Percentiles rank a stretch among this genome's conserved stretches.
Conservation (phyloP, 2,797 vertebrate species). For the Distichodus sexfasciatus region DNA sequence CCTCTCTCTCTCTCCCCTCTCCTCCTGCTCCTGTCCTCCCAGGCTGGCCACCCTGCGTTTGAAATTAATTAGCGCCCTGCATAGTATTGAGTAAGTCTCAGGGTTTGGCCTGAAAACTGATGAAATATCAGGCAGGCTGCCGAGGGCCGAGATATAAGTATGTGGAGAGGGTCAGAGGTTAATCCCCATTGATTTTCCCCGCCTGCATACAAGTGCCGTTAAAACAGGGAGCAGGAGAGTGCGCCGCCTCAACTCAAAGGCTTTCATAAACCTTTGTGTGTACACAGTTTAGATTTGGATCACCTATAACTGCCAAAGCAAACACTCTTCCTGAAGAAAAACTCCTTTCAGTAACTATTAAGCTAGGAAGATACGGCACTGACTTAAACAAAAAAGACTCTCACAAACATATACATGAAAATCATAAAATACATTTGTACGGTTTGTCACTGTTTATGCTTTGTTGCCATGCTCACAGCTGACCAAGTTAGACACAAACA, state of each 20-base stretch:
- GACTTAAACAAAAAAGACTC: too few relatives aligned
- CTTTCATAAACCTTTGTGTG: constrained; percentile 19
- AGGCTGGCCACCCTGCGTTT: constrained; percentile 60
- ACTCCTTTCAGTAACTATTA: too few relatives aligned
- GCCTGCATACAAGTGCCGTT: constrained; percentile 70
- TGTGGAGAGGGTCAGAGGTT: constrained; percentile 81
- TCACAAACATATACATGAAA: too few relatives aligned
- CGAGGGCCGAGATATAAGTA: constrained; percentile 84
- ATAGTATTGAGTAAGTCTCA: constrained; percentile 80
- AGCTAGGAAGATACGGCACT: too few relatives aligned
- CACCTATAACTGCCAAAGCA: not conserved
- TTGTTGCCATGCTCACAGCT: too few relatives aligned
- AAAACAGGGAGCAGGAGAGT: constrained; percentile 2
- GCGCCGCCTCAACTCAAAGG: not conserved
- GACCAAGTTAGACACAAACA: too few relatives aligned
- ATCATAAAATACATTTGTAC: too few relatives aligned
- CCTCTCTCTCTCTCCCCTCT: too few relatives aligned
- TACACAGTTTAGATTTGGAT: constrained; percentile 2
- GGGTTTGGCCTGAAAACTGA: constrained; percentile 80
- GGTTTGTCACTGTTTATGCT: too few relatives aligned
- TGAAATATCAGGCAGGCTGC: constrained; percentile 82
- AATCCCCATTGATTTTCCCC: constrained; percentile 84
- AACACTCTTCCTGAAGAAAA: not conserved
- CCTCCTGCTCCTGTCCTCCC: constrained; percentile 57
- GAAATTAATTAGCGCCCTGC: constrained; percentile 77